Percentiles rank a stretch among this genome's conserved stretches.
Evolutionary conservation across 2,113 vertebrate species (phyloP).

Genomic region (Eira barbara): DNA sequence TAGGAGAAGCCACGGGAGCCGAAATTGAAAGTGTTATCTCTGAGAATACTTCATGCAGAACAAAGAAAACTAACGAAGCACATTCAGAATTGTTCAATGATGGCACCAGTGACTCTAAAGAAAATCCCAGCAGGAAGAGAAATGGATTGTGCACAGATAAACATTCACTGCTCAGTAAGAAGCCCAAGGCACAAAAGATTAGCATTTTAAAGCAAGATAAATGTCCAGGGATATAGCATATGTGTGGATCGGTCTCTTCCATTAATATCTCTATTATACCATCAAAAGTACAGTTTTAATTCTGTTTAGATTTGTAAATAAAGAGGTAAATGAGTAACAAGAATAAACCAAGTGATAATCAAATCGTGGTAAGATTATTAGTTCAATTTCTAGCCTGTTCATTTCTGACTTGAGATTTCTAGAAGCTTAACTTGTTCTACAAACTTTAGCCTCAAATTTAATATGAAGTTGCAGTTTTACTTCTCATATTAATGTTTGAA

Average conservation of each 20-base stretch:
- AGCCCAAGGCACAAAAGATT: constrained; percentile 82
- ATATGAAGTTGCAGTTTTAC: constrained; percentile 48
- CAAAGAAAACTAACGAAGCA: constrained; percentile 72
- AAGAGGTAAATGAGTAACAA: background rate
- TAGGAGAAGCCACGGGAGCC: constrained; percentile 84
- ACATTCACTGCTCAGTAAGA: constrained; percentile 77
- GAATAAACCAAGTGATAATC: background rate
- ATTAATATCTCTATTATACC: background rate
- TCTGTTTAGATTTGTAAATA: background rate
- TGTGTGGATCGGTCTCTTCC: background rate
- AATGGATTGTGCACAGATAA: constrained; percentile 57
- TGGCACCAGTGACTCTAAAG: constrained; percentile 52
- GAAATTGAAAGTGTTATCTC: constrained; percentile 44
- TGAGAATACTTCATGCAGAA: constrained; percentile 76
- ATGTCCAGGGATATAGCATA: background rate
- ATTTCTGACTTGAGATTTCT: constrained; percentile 51
- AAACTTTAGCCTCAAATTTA: constrained; percentile 70
- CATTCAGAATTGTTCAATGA: constrained; percentile 47
- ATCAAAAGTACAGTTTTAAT: background rate
- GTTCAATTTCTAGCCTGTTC: constrained; percentile 6
- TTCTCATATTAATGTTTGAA: constrained; percentile 82
- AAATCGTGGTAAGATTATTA: background rate
- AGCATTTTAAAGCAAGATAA: background rate
- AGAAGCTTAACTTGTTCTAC: background rate
- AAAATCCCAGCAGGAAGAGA: constrained; percentile 69